Evolutionary conservation across 2,113 vertebrate genomes (phyloP).

Genomic region (Isurus oxyrinchus): DNA sequence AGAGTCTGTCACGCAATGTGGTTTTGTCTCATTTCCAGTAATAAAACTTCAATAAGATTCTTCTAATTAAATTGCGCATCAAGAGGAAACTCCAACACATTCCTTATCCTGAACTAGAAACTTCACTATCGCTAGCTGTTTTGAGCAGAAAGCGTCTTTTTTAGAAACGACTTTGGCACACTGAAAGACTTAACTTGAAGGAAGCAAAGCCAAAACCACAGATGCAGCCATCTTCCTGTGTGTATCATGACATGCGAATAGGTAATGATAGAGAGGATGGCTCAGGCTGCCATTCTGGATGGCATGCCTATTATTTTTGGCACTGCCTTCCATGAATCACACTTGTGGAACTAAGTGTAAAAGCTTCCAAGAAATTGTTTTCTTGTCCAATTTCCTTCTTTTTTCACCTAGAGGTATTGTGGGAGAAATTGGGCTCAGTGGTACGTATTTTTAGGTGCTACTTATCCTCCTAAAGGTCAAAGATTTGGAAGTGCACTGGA

Average conservation of each 20-base stretch:
- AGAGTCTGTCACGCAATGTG: slow-evolving; percentile 21
- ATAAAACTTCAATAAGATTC: background rate
- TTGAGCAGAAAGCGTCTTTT: background rate
- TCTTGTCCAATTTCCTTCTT: background rate
- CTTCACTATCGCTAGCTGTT: background rate
- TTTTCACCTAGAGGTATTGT: background rate
- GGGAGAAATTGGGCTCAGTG: background rate
- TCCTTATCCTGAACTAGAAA: background rate
- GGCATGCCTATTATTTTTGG: slow-evolving; percentile 42
- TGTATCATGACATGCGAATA: slow-evolving; percentile 38
- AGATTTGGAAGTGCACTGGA: background rate
- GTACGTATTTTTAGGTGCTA: background rate
- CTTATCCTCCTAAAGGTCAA: background rate
- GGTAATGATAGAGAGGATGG: slow-evolving; percentile 40
- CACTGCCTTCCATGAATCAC: slow-evolving; percentile 42
- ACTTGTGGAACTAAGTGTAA: slow-evolving; percentile 39
- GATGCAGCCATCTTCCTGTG: slow-evolving; percentile 41
- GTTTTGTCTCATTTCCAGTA: slow-evolving; percentile 23
- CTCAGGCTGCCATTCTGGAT: slow-evolving; percentile 38
- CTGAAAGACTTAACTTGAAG: slow-evolving; percentile 3
- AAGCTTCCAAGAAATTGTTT: slow-evolving; percentile 42
- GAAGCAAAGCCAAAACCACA: slow-evolving; percentile 43
- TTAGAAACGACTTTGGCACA: background rate
- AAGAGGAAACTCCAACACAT: background rate
- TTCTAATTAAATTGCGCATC: background rate